A percentile compares a stretch with the other conserved stretches of the same genome.
phyloP scores from a whole-genome alignment of 2,113 vertebrate genomes.

The Numida meleagris region DNA sequence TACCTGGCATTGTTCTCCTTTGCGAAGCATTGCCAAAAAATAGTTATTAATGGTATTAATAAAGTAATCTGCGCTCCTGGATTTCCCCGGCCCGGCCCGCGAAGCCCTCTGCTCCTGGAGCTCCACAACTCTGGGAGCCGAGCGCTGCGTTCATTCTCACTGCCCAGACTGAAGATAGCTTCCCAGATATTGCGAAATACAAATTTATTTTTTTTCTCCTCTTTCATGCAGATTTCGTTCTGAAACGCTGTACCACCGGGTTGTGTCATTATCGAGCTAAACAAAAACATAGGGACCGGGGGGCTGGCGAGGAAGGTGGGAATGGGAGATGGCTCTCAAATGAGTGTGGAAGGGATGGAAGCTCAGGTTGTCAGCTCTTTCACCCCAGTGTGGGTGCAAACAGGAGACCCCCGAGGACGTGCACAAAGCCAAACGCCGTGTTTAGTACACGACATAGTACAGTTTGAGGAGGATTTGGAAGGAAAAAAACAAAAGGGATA shows the following conservation, averaged over 20 bases:
- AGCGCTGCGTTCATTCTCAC: background rate
- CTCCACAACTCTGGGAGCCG: background rate
- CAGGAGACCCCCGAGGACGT: accelerated
- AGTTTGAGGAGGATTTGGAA: background rate
- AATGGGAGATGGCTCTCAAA: background rate
- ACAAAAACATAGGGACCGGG: slow-evolving; percentile 26
- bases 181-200: slow-evolving; percentile 24
- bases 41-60: slow-evolving; percentile 3
- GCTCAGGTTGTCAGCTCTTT: background rate
- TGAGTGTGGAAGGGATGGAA: slow-evolving; percentile 20
- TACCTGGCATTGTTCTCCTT: background rate
- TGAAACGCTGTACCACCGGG: background rate
- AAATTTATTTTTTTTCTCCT: slow-evolving; percentile 2
- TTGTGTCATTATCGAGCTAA: slow-evolving; percentile 34
- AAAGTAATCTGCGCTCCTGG: background rate
- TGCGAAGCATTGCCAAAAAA: background rate
- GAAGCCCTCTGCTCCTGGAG: background rate
- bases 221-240: slow-evolving; percentile 29
- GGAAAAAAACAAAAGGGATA: background rate
- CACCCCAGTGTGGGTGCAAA: background rate
- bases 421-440: background rate
- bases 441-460: background rate
- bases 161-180: background rate
- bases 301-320: background rate
- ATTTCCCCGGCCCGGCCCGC: background rate